phyloP scores from a whole-genome alignment of 2,888 invertebrate genomes.

The Acrocyrtus sp. region DNA sequence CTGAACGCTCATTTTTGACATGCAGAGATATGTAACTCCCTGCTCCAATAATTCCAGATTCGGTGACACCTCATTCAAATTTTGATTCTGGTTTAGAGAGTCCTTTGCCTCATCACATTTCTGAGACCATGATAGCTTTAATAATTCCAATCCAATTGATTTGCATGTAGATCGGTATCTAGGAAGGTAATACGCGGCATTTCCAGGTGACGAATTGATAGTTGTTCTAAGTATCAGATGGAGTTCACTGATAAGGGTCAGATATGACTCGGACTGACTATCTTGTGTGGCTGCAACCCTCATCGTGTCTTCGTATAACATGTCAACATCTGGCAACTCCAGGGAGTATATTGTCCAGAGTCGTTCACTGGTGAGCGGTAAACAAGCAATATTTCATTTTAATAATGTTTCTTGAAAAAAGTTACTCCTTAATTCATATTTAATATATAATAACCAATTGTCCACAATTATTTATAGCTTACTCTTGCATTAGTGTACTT shows the following conservation, averaged over 20 bases:
- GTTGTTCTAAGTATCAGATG: slow-evolving; percentile 72
- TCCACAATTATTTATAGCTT: slow-evolving; percentile 4
- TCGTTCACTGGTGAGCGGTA: slow-evolving; percentile 58
- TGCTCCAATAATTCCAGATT: slow-evolving; percentile 55
- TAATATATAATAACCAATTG: neutral
- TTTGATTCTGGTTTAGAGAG: slow-evolving; percentile 8
- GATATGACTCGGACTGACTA: slow-evolving; percentile 75
- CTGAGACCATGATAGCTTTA: slow-evolving; percentile 39
- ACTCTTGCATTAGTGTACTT: slow-evolving; percentile 29
- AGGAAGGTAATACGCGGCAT: slow-evolving; percentile 23
- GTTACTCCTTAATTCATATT: no score
- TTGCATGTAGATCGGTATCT: slow-evolving; percentile 55
- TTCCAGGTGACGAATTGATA: slow-evolving; percentile 54
- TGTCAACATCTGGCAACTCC: slow-evolving; percentile 73
- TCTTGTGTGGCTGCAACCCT: slow-evolving; percentile 75
- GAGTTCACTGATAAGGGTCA: slow-evolving; percentile 78
- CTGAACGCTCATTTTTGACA: slow-evolving; percentile 55
- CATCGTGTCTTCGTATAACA: slow-evolving; percentile 77
- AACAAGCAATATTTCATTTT: no score
- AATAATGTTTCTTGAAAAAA: no score
- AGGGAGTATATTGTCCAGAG: slow-evolving; percentile 80
- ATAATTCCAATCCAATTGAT: slow-evolving; percentile 57
- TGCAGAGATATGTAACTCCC: slow-evolving; percentile 60
- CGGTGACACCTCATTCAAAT: neutral
- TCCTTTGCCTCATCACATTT: slow-evolving; percentile 17